These are phyloP conservation scores for Palloptera scutellata DNA, from an alignment of 2,888 invertebrate genomes.

Conservation along the genomic window DNA sequence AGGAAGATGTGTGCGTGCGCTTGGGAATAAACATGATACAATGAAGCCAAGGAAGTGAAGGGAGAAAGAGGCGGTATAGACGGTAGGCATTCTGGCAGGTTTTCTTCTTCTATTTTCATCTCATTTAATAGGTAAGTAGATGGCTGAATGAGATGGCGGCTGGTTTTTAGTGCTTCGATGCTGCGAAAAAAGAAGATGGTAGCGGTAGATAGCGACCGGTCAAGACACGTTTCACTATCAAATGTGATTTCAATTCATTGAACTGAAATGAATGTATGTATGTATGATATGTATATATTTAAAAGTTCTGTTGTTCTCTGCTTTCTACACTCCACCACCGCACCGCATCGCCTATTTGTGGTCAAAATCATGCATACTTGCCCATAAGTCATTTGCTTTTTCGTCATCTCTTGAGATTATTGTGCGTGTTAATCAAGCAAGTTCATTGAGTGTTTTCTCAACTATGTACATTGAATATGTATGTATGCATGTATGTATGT, in stretches of 20 bases:
- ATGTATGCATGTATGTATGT: slow-evolving; percentile 41
- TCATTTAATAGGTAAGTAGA: too few relatives aligned
- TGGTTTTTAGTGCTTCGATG: slow-evolving; percentile 3
- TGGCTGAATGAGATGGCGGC: too few relatives aligned
- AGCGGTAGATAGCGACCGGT: slow-evolving; percentile 12
- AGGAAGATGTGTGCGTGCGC: background rate
- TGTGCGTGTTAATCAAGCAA: slow-evolving; percentile 25
- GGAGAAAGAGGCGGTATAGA: too few relatives aligned
- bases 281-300: slow-evolving; percentile 4
- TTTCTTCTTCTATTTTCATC: too few relatives aligned
- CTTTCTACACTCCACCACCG: slow-evolving; percentile 1
- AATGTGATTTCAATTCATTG: slow-evolving; percentile 29
- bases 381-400: slow-evolving; percentile 8
- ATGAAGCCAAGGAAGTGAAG: background rate
- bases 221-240: slow-evolving; percentile 12
- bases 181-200: slow-evolving; percentile 4
- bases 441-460: slow-evolving; percentile 35
- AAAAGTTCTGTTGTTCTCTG: background rate
- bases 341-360: too few relatives aligned
- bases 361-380: too few relatives aligned
- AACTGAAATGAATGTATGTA: slow-evolving; percentile 12
- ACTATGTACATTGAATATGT: slow-evolving; percentile 9
- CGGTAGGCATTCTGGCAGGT: too few relatives aligned
- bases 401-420: background rate
- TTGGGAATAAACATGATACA: background rate